phyloP scores from a whole-genome alignment of 1,140 invertebrate genomes.

The Lutraria rhynchaena region DNA sequence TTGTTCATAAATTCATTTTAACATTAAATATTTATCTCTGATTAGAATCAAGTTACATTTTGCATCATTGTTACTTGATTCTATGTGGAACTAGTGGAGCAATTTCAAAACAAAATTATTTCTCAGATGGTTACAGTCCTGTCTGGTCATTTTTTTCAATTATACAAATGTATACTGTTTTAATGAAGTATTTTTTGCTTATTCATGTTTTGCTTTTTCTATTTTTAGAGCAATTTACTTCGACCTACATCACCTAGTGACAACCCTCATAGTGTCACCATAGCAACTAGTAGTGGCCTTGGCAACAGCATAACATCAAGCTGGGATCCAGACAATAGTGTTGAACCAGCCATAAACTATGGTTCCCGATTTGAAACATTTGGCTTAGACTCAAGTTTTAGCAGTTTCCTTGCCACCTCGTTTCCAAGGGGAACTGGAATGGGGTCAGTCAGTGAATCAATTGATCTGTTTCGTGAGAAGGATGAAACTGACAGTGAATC shows the following conservation, averaged over 20 bases:
- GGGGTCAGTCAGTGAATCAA: conserved; percentile 45
- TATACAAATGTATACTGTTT: too few species aligned
- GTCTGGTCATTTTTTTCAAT: too few species aligned
- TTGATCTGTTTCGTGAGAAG: conserved; percentile 43
- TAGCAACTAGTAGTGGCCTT: conserved; percentile 67
- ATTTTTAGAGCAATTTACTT: conserved; percentile 59
- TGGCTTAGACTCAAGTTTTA: not conserved
- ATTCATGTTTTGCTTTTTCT: conserved; percentile 11
- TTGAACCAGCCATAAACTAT: conserved; percentile 35
- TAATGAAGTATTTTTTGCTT: too few species aligned
- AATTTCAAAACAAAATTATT: too few species aligned
- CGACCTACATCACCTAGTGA: conserved; percentile 55
- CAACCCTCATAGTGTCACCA: conserved; percentile 64
- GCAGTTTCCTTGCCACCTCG: not conserved
- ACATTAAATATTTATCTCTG: too few species aligned
- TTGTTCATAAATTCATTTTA: too few species aligned
- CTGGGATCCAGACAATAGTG: conserved; percentile 60
- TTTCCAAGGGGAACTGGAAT: not conserved
- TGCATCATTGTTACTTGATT: too few species aligned
- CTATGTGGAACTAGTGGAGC: too few species aligned
- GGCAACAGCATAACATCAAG: conserved; percentile 67
- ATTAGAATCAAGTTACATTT: too few species aligned
- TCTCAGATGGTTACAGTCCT: too few species aligned
- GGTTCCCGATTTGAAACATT: conserved; percentile 11
- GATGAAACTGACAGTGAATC: conserved; percentile 42